Evolutionary conservation across 2,113 vertebrate species (phyloP).

Genomic region (Limanda limanda): DNA sequence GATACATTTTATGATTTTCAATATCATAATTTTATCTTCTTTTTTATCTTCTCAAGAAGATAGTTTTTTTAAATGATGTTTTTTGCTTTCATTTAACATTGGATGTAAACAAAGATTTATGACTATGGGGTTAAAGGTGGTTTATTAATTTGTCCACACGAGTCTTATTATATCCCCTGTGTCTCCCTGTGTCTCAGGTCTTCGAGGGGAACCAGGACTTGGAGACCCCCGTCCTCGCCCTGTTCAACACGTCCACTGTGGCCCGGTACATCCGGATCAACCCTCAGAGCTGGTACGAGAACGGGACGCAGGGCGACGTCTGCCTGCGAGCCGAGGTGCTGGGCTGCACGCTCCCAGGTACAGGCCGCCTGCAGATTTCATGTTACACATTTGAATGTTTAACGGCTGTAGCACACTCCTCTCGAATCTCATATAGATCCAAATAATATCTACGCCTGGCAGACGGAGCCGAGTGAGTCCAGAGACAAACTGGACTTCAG

Average conservation of each 20-base stretch:
- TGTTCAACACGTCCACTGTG: conserved; percentile 85
- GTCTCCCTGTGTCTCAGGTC: conserved; percentile 73
- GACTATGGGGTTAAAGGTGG: too few species aligned
- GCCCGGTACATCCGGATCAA: conserved; percentile 91
- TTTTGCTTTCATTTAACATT: too few species aligned
- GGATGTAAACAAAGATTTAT: too few species aligned
- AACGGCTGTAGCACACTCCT: not conserved
- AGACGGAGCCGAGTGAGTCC: conserved; percentile 81
- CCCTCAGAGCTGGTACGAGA: conserved; percentile 91
- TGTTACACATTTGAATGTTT: not conserved
- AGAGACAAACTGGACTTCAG: conserved; percentile 90
- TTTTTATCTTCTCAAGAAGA: too few species aligned
- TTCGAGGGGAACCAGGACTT: conserved; percentile 91
- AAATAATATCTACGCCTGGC: conserved; percentile 82
- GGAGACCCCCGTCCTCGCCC: conserved; percentile 88
- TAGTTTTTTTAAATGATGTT: too few species aligned
- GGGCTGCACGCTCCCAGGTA: conserved; percentile 88
- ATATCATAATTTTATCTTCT: too few species aligned
- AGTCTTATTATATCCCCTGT: too few species aligned
- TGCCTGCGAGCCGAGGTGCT: conserved; percentile 93
- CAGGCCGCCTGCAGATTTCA: not conserved
- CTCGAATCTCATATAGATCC: conserved; percentile 77
- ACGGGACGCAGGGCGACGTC: conserved; percentile 84
- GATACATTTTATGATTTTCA: too few species aligned
- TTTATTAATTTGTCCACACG: too few species aligned